phyloP scores from a whole-genome alignment of 2,113 vertebrate species.

The Mastomys natalensis region DNA sequence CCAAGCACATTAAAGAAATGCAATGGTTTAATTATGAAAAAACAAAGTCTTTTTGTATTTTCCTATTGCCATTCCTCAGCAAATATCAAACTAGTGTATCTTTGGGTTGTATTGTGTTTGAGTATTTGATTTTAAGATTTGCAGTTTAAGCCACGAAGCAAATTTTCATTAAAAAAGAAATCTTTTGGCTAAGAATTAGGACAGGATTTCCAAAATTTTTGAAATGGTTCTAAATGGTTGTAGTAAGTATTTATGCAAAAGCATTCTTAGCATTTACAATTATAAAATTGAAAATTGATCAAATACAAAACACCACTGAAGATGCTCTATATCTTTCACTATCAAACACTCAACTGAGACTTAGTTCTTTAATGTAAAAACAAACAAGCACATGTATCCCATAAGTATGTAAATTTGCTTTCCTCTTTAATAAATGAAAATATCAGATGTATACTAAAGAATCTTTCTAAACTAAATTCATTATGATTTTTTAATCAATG shows the following conservation, averaged over 20 bases:
- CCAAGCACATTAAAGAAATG: neutral
- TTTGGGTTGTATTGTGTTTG: neutral
- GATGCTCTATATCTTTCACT: neutral
- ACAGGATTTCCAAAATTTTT: neutral
- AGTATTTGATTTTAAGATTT: neutral
- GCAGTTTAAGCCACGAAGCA: neutral
- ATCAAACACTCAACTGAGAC: neutral
- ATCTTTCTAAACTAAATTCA: neutral
- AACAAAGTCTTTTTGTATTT: neutral
- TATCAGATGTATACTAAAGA: neutral
- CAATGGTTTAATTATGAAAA: neutral
- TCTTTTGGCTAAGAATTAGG: neutral
- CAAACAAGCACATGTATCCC: neutral
- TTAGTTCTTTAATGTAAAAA: neutral
- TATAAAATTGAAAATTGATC: neutral
- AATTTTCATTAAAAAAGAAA: neutral
- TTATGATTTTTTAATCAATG: neutral
- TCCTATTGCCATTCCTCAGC: neutral
- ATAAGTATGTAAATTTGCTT: neutral
- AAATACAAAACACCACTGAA: neutral
- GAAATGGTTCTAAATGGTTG: neutral
- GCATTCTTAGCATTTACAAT: neutral
- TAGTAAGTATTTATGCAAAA: neutral
- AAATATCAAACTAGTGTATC: neutral
- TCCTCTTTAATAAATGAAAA: neutral